phyloP scores from a whole-genome alignment of 1,140 invertebrate genomes.

The Drosophila neocordata region DNA sequence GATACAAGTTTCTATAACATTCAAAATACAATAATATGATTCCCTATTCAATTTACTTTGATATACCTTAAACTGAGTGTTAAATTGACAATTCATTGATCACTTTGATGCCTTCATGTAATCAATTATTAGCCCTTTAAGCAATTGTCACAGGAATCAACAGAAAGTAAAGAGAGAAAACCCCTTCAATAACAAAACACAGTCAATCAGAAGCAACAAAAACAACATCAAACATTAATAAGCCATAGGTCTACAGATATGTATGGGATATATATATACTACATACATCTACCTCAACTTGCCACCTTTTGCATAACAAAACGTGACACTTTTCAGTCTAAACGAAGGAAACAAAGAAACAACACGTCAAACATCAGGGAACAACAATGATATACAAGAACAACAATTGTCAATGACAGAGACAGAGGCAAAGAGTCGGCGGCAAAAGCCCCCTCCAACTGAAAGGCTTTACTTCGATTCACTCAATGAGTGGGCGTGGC shows the following conservation, averaged over 20 bases:
- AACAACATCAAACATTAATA: constrained; percentile 47
- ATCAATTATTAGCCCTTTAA: constrained; percentile 20
- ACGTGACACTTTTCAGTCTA: constrained; percentile 13
- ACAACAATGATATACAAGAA: constrained; percentile 2
- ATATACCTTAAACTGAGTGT: neutral
- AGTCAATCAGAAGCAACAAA: constrained; percentile 41
- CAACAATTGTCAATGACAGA: constrained; percentile 3
- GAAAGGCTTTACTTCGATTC: constrained; percentile 31
- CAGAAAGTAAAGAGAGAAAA: neutral
- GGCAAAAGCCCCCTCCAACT: too few relatives aligned
- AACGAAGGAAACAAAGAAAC: constrained; percentile 9
- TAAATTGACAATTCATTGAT: constrained; percentile 9
- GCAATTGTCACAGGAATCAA: constrained; percentile 20
- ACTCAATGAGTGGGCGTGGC: constrained; percentile 31
- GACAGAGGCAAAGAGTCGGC: constrained; percentile 8
- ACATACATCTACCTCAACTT: neutral
- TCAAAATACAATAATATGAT: neutral
- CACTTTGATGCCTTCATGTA: constrained; percentile 7
- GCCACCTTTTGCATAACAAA: constrained; percentile 22
- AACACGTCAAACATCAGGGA: constrained; percentile 8
- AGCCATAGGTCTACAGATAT: neutral
- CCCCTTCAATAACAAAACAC: constrained; percentile 4
- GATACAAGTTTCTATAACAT: neutral
- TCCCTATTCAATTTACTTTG: too few relatives aligned
- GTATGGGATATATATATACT: neutral